Conservation (phyloP, 2,113 vertebrate genomes). For the Hippocampus zosterae region DNA sequence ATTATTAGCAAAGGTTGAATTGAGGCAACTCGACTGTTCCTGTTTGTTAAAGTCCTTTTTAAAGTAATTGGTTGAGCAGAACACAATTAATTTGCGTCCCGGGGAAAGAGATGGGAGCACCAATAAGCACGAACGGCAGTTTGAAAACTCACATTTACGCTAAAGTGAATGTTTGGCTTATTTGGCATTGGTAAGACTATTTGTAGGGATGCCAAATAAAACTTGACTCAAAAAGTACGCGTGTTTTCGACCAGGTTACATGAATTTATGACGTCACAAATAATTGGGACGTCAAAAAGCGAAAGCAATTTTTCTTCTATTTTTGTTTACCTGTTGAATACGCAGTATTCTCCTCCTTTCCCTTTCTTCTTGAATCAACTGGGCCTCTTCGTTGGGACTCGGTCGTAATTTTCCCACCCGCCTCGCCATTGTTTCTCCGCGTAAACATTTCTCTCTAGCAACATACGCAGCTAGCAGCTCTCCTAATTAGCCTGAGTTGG, state of each 20-base stretch:
- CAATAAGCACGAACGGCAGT: not conserved
- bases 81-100: not conserved
- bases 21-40: too few relatives aligned
- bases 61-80: not conserved
- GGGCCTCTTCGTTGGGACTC: conserved; percentile 91
- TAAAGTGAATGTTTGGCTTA: not conserved
- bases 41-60: not conserved
- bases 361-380: conserved; percentile 81
- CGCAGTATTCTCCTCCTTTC: conserved; percentile 86
- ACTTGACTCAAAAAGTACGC: not conserved
- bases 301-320: not conserved
- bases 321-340: conserved; percentile 79
- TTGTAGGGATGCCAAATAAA: not conserved
- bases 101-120: too few relatives aligned
- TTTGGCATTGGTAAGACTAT: not conserved
- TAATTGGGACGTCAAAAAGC: not conserved
- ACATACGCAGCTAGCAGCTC: not conserved
- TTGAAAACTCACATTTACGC: not conserved
- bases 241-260: not conserved
- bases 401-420: conserved; percentile 72
- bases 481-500: not conserved
- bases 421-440: conserved; percentile 74
- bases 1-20: too few relatives aligned
- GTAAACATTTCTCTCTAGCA: not conserved
- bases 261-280: not conserved